Evolutionary conservation across 2,113 vertebrate species (phyloP), one percentile per base, ranked within the genome.

Genomic region (Oryzias woworae): DNA sequence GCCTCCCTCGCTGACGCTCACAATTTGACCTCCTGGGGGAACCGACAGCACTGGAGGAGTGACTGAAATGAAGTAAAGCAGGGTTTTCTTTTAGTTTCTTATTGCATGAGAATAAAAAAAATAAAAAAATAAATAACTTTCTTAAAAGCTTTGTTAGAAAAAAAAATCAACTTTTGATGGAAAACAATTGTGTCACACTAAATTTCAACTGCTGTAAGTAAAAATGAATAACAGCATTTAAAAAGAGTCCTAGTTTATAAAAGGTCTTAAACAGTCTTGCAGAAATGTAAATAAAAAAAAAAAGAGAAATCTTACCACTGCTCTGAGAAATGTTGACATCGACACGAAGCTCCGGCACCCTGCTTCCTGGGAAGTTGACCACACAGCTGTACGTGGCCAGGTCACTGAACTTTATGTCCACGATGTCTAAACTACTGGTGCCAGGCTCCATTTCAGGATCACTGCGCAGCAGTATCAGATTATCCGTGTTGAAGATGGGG

Each of bases 271-370:
- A 20, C 20, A 20, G 20, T 20, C 26, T 28, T 28, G 26, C 3
- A 28, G 26, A 28, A 28, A 28, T 28, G 26, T 28, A 4, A 28
- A 5, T 28, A 6, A 28, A 28, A 28, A 28, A 26, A 26, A 26
- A 52, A n/a, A 20, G 7, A 1, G 62, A 49, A 60, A 15, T 3
- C 94, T 91, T 78, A 99, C 97, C 95, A 76, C 95, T 98, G 90
- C 94, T 98, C 56, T 96, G 96, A 17, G 97, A 95, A 89, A 99
- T 96, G 92, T 99, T 99, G 87, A 99, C 92, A 59, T 99, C 97
- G 4, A 97, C 92, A 2, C 94, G 93, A 58, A 98, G 93, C 80
- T 98, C 94, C 0, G 92, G 93, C 65, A 96, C 93, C 1, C 90
- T 92, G 69, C 94, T 94, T 15, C 94, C 94, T 0, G 94, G 95